Base-by-base conservation (phyloP, 2,888 invertebrate genomes). In the Rhodophaea formosa region DNA sequence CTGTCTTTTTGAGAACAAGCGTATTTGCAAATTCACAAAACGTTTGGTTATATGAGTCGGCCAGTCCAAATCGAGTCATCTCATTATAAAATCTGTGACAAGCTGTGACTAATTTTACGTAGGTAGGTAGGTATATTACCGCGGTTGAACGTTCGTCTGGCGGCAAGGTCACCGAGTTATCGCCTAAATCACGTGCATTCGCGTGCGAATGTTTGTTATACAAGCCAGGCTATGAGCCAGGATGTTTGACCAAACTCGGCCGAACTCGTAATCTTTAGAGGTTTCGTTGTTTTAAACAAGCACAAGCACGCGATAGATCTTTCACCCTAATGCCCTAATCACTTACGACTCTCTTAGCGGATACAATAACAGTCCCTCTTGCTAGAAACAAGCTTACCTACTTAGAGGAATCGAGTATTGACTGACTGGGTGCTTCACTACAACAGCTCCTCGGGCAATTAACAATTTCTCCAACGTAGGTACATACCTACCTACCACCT, bases 221-320 rank as follows among this genome's bases (percentile, higher is more conserved):
- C 75, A 76, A 67, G 65, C 64, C 63, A 63, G 63, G 67, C 67
- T 70, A 71, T 76, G 71, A 70, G 69, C 70, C 84, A 82, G 81
- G 80, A 86, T 85, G 83, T 85, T 85, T 81, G 75, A 72, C 42
- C 77, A 72, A 75, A 70, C 74, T 70, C 64, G 69, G 42, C 29
- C 70, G 58, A 64, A 63, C 66, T 68, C 65, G 71, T 77, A 79
- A 83, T 79, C 72, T 79, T 75, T 68, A 23, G n/a, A n/a, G 23
- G 70, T 71, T 71, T 69, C 69, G 62, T 68, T 65, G 12, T 8
- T 3, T 71, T 73, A 72, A 74, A 75, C 68, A 66, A 62, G 61
- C 62, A 35, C 49, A 52, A 54, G 64, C 46, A 60, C 56, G 65
- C 59, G 52, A 60, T 69, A 62, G 61, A 66, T 52, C 65, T 47